These are phyloP conservation scores for Molorchus minor DNA, from an alignment of 2,888 invertebrate species.

Conservation along the genomic window DNA sequence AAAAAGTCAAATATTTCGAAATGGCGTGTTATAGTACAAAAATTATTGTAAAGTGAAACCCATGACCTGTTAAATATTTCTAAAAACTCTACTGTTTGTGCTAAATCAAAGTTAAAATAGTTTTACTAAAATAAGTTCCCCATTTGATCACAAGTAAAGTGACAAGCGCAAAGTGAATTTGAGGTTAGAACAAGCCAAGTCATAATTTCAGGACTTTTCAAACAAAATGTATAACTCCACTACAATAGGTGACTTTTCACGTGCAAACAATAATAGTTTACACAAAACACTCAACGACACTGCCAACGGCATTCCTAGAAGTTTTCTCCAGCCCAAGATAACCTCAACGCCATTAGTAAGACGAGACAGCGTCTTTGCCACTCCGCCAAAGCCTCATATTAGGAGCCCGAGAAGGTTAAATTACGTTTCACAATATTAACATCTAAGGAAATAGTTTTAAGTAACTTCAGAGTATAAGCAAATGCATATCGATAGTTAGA, in stretches of 20 bases:
- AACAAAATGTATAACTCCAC: conserved; percentile 38
- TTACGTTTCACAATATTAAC: background rate
- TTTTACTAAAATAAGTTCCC: background rate
- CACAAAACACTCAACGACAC: conserved; percentile 30
- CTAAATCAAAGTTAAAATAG: background rate
- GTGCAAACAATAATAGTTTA: conserved; percentile 24
- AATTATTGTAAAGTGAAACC: conserved; percentile 24
- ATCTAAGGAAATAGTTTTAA: too few relatives aligned
- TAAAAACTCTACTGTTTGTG: conserved; percentile 2
- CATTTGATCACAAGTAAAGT: background rate
- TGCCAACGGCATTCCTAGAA: conserved; percentile 31
- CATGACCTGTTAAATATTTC: conserved; percentile 2
- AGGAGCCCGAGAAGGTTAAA: conserved; percentile 44
- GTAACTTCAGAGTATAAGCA: too few relatives aligned
- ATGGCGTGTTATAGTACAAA: conserved; percentile 36
- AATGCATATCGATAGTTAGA: too few relatives aligned
- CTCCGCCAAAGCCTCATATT: conserved; percentile 42
- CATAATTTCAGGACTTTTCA: conserved; percentile 3
- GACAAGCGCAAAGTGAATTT: conserved; percentile 3
- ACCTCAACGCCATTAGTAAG: conserved; percentile 47
- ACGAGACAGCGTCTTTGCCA: conserved; percentile 37
- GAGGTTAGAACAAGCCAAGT: conserved; percentile 18
- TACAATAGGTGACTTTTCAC: conserved; percentile 30
- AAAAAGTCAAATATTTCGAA: conserved; percentile 35
- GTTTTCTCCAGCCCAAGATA: conserved; percentile 40